A percentile compares a stretch with the other conserved stretches of the same genome.
Conservation (phyloP, 2,888 invertebrate genomes). For the Tiliacea aurago region DNA sequence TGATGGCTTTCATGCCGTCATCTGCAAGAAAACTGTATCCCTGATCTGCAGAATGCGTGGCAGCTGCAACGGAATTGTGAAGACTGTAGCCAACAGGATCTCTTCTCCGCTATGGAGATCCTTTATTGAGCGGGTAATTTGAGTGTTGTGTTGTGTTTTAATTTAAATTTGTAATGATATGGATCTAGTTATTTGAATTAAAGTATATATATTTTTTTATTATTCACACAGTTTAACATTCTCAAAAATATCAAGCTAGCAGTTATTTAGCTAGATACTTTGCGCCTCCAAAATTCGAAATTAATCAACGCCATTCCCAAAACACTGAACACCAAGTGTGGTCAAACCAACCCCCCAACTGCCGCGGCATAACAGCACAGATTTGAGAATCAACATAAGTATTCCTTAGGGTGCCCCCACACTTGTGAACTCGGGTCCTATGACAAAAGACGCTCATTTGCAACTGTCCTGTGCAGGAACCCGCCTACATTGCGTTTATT, state of each 20-base stretch:
- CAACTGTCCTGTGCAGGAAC: conserved; percentile 76
- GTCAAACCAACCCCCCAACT: conserved; percentile 45
- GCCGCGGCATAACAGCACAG: conserved; percentile 39
- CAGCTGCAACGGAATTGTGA: too few relatives aligned
- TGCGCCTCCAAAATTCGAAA: conserved; percentile 22
- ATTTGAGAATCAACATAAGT: conserved; percentile 63
- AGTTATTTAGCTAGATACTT: neutral
- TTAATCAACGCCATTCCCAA: conserved; percentile 32
- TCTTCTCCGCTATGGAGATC: too few relatives aligned
- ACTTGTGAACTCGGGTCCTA: conserved; percentile 51
- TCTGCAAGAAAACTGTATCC: too few relatives aligned
- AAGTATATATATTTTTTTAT: too few relatives aligned
- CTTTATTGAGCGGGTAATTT: too few relatives aligned
- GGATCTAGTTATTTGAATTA: too few relatives aligned
- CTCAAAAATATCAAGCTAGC: neutral
- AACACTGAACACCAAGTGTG: conserved; percentile 30
- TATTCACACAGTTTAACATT: too few relatives aligned
- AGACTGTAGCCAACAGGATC: too few relatives aligned
- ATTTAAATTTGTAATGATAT: too few relatives aligned
- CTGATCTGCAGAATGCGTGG: too few relatives aligned
- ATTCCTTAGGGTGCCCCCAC: conserved; percentile 46
- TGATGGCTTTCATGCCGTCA: too few relatives aligned
- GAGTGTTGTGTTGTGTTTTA: too few relatives aligned
- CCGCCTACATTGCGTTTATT: conserved; percentile 71
- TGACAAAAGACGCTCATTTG: conserved; percentile 82